These are phyloP conservation scores for Euthynnus affinis DNA, from an alignment of 2,797 vertebrate species.

Conservation along the genomic window DNA sequence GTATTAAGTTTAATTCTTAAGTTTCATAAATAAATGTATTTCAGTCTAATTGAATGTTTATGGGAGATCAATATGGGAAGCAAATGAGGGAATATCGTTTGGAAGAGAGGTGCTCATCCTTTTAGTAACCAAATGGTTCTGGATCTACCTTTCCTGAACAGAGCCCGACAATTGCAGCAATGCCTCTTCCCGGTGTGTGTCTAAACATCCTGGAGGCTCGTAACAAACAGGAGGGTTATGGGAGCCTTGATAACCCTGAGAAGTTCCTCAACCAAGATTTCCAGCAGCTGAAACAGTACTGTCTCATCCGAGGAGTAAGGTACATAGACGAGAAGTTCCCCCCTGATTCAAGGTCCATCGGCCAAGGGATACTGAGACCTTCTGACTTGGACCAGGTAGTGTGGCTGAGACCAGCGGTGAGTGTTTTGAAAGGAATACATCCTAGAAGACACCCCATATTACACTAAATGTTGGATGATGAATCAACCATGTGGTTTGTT, in stretches of 20 bases:
- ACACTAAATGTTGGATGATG: neutral
- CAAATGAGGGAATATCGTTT: no score
- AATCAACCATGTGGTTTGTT: no score
- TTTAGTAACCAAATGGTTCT: no score
- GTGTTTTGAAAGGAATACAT: neutral
- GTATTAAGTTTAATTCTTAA: no score
- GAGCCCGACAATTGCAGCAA: neutral
- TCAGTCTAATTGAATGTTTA: no score
- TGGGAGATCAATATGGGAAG: no score
- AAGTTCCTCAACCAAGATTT: slow-evolving; percentile 72
- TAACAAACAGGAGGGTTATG: slow-evolving; percentile 45
- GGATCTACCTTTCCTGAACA: neutral
- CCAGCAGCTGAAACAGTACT: slow-evolving; percentile 55
- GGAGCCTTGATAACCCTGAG: slow-evolving; percentile 56
- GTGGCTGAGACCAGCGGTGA: slow-evolving; percentile 74
- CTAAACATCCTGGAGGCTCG: slow-evolving; percentile 64
- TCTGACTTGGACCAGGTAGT: slow-evolving; percentile 50
- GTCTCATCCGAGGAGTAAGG: slow-evolving; percentile 9
- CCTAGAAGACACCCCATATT: neutral
- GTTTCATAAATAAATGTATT: no score
- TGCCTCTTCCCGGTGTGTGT: slow-evolving; percentile 74
- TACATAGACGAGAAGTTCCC: slow-evolving; percentile 72
- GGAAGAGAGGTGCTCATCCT: no score
- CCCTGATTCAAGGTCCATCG: slow-evolving; percentile 66
- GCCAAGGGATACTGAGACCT: slow-evolving; percentile 34